Conservation (phyloP, 2,113 vertebrate species). For the Cryptotis parvus region DNA sequence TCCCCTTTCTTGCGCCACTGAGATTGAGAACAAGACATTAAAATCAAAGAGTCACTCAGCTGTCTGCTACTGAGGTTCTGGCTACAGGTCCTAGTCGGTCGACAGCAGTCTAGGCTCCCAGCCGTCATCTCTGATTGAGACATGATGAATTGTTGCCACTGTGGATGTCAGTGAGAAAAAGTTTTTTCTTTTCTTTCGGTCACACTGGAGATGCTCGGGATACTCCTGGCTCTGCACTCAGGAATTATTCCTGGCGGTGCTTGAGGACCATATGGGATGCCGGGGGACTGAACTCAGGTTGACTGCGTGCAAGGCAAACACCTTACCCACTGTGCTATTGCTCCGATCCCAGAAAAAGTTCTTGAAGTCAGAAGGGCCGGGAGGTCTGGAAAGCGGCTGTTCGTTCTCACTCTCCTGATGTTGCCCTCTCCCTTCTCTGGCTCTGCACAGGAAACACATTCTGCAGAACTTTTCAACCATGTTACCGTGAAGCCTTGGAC, state of each 20-base stretch:
- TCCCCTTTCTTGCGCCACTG: neutral
- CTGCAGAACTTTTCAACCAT: slow-evolving; percentile 87
- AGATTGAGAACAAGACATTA: neutral
- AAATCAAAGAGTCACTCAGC: neutral
- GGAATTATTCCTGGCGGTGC: too few species aligned
- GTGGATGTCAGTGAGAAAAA: neutral
- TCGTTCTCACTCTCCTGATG: neutral
- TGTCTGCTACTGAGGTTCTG: neutral
- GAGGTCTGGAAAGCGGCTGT: neutral
- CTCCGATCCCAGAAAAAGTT: neutral
- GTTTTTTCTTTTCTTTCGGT: too few species aligned
- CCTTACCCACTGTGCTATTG: too few species aligned
- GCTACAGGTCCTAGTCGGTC: neutral
- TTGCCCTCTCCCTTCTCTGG: slow-evolving; percentile 25
- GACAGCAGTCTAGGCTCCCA: neutral
- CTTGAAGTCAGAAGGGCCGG: neutral
- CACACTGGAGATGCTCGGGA: too few species aligned
- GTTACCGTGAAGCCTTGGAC: slow-evolving; percentile 93
- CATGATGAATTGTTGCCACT: neutral
- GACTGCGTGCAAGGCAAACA: too few species aligned
- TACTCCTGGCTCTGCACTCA: too few species aligned
- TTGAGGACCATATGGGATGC: too few species aligned
- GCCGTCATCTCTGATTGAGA: neutral
- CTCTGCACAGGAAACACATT: slow-evolving; percentile 89
- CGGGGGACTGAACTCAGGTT: too few species aligned